These are phyloP conservation scores for Darevskia mixta DNA, from an alignment of 2,797 vertebrate genomes.

Conservation along the genomic window DNA sequence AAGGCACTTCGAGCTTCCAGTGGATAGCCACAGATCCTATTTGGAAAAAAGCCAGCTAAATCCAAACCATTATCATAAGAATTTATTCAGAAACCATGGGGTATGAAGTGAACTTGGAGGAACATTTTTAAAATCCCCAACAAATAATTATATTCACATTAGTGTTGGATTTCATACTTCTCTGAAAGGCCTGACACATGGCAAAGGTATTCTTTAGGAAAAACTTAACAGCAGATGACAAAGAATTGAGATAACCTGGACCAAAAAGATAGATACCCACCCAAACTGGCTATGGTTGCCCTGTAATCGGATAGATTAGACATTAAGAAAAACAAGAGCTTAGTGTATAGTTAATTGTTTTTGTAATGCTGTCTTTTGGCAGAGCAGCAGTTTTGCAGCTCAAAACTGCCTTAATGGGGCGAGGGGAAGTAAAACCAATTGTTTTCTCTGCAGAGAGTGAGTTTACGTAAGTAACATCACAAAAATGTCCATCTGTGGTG, in stretches of 20 bases:
- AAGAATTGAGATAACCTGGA: background rate
- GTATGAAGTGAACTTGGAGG: accelerated
- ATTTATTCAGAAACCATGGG: slow-evolving; percentile 2
- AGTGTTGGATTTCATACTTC: slow-evolving; percentile 12
- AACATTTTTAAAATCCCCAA: background rate
- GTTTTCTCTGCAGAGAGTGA: slow-evolving; percentile 35
- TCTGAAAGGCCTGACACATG: slow-evolving; percentile 12
- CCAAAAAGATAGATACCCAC: background rate
- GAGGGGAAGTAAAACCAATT: slow-evolving; percentile 49
- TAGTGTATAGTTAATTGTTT: slow-evolving; percentile 47
- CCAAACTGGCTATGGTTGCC: background rate
- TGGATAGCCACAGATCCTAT: background rate
- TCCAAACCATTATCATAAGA: accelerated
- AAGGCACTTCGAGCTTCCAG: background rate
- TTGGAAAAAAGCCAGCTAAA: slow-evolving; percentile 15
- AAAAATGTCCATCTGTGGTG: slow-evolving; percentile 34
- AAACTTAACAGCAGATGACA: slow-evolving; percentile 8
- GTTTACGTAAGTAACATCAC: slow-evolving; percentile 42
- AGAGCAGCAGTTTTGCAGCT: slow-evolving; percentile 34
- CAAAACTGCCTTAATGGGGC: slow-evolving; percentile 44
- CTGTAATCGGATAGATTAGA: slow-evolving; percentile 39
- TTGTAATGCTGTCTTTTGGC: slow-evolving; percentile 43
- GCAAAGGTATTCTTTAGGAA: slow-evolving; percentile 4
- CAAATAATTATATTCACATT: slow-evolving; percentile 23
- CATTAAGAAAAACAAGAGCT: slow-evolving; percentile 39